These are phyloP conservation scores for Neuroterus valhalla DNA, from an alignment of 1,140 invertebrate genomes.

Conservation along the genomic window DNA sequence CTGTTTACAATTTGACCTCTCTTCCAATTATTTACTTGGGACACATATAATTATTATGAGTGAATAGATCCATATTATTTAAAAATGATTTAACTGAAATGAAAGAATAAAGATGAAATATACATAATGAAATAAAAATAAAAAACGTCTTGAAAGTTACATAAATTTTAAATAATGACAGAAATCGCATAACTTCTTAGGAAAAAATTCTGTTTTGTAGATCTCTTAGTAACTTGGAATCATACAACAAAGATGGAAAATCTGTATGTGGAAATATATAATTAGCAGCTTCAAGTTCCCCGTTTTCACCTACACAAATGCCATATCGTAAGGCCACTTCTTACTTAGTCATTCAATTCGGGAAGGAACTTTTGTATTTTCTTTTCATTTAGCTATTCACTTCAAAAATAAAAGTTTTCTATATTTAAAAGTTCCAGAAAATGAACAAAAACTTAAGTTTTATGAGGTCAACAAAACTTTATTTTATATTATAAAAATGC, in stretches of 20 bases:
- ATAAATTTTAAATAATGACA: too few species aligned
- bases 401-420: too few species aligned
- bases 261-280: conserved; percentile 10
- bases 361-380: neutral
- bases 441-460: too few species aligned
- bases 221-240: too few species aligned
- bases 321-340: neutral
- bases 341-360: neutral
- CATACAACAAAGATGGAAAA: neutral
- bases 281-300: neutral
- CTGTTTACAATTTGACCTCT: neutral
- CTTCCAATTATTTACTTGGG: neutral
- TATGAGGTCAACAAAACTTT: too few species aligned
- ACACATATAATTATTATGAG: neutral
- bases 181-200: too few species aligned
- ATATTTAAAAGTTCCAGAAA: too few species aligned
- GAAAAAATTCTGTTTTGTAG: too few species aligned
- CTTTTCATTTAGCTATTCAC: neutral
- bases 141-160: too few species aligned
- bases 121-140: too few species aligned
- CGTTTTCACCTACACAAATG: conserved; percentile 9
- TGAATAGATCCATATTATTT: too few species aligned
- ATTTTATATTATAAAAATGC: too few species aligned
- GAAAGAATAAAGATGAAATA: neutral
- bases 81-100: neutral